Conservation (phyloP, 2,888 invertebrate genomes). For the Timandra comae region DNA sequence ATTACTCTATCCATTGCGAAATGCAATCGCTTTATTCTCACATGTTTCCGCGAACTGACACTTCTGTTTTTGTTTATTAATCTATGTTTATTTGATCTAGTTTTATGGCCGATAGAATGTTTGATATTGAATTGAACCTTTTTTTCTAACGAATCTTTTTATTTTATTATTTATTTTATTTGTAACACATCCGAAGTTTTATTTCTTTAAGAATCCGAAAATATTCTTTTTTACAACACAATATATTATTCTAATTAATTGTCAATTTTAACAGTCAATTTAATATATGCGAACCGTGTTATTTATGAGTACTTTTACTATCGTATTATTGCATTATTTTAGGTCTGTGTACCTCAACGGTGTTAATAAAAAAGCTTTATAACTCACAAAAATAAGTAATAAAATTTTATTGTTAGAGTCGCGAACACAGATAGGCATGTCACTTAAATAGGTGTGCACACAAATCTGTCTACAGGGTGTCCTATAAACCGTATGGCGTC, state of each 20-base stretch:
- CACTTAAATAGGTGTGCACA: constrained; percentile 50
- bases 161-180: constrained; percentile 21
- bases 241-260: constrained; percentile 24
- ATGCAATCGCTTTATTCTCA: constrained; percentile 63
- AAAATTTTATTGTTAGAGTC: constrained; percentile 24
- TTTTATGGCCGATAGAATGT: constrained; percentile 37
- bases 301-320: constrained; percentile 19
- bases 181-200: constrained; percentile 17
- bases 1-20: constrained; percentile 62
- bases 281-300: constrained; percentile 13
- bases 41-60: constrained; percentile 63
- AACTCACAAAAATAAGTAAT: constrained; percentile 18
- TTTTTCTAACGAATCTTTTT: constrained; percentile 21
- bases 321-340: constrained; percentile 12
- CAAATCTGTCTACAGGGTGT: constrained; percentile 50
- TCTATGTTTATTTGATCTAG: constrained; percentile 63
- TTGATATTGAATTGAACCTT: constrained; percentile 38
- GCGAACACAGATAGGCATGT: constrained; percentile 48
- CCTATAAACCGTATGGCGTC: constrained; percentile 37
- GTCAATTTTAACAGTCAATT: constrained; percentile 19
- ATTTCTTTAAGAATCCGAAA: constrained; percentile 20
- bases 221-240: constrained; percentile 18
- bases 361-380: constrained; percentile 15
- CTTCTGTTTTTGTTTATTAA: constrained; percentile 68
- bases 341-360: constrained; percentile 13